These are phyloP conservation scores for Felis chaus DNA, from an alignment of 2,113 vertebrate species.

Conservation along the genomic window DNA sequence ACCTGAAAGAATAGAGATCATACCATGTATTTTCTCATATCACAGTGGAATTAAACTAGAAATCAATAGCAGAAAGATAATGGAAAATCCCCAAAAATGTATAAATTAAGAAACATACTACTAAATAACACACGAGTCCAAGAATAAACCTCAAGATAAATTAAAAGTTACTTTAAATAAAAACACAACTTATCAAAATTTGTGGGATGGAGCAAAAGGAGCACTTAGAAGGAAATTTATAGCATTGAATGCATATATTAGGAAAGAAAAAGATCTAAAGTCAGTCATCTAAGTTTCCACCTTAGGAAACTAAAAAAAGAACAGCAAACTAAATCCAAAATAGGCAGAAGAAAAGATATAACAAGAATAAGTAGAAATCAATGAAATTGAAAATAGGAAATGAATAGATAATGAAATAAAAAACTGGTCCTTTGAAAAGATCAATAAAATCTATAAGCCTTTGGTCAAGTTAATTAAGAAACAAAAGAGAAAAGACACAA, in stretches of 20 bases:
- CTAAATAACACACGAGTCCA: too few relatives aligned
- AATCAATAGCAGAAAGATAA: too few relatives aligned
- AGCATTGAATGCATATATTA: neutral
- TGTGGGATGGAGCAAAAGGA: neutral
- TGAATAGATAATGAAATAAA: neutral
- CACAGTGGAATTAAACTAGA: too few relatives aligned
- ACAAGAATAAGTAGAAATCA: neutral
- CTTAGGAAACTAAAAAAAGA: neutral
- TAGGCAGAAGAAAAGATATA: neutral
- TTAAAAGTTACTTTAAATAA: neutral
- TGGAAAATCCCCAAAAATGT: too few relatives aligned
- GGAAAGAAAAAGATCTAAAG: neutral
- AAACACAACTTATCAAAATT: neutral
- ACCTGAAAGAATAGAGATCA: too few relatives aligned
- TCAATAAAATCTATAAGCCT: neutral
- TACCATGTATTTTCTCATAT: too few relatives aligned
- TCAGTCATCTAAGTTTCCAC: neutral
- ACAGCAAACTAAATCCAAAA: neutral
- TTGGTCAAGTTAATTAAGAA: neutral
- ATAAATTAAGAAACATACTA: too few relatives aligned
- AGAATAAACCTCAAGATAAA: too few relatives aligned
- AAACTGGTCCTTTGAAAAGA: neutral
- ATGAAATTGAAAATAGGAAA: neutral
- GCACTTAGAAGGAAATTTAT: neutral
- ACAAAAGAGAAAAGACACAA: neutral